These are phyloP conservation scores for Andrena bucephala DNA, from an alignment of 2,888 invertebrate genomes.

Conservation along the genomic window DNA sequence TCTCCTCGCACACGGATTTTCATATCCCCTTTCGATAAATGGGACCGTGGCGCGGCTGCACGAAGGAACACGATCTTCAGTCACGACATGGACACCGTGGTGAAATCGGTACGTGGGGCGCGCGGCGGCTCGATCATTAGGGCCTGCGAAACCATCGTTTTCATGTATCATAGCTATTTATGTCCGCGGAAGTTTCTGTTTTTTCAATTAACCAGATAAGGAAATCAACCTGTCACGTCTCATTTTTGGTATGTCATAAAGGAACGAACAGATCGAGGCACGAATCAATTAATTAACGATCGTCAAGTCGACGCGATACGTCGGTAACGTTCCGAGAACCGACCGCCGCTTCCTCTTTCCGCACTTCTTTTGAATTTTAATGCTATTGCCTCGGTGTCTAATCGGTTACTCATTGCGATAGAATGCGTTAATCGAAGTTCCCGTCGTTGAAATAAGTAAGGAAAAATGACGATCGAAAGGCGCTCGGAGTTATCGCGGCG, in stretches of 20 bases:
- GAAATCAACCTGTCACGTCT: neutral
- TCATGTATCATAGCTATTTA: neutral
- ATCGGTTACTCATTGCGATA: conserved; percentile 21
- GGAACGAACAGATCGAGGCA: neutral
- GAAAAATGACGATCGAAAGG: neutral
- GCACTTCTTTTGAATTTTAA: neutral
- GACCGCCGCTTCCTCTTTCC: neutral
- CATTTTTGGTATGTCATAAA: neutral
- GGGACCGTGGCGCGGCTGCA: conserved; percentile 49
- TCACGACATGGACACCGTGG: conserved; percentile 65
- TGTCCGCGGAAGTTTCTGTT: neutral
- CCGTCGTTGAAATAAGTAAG: neutral
- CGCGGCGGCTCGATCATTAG: conserved; percentile 27
- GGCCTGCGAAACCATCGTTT: neutral
- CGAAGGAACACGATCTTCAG: conserved; percentile 54
- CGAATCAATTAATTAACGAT: neutral
- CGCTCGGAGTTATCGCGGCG: neutral
- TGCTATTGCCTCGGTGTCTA: conserved; percentile 26
- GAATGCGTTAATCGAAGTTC: neutral
- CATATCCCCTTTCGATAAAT: conserved; percentile 49
- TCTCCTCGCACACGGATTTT: conserved; percentile 22
- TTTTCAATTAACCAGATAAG: neutral
- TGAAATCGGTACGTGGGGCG: conserved; percentile 68
- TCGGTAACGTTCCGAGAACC: conserved; percentile 9
- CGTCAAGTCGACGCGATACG: neutral